These are phyloP conservation scores for Gambusia holbrooki DNA, from an alignment of 2,113 vertebrate genomes.

Conservation along the genomic window DNA sequence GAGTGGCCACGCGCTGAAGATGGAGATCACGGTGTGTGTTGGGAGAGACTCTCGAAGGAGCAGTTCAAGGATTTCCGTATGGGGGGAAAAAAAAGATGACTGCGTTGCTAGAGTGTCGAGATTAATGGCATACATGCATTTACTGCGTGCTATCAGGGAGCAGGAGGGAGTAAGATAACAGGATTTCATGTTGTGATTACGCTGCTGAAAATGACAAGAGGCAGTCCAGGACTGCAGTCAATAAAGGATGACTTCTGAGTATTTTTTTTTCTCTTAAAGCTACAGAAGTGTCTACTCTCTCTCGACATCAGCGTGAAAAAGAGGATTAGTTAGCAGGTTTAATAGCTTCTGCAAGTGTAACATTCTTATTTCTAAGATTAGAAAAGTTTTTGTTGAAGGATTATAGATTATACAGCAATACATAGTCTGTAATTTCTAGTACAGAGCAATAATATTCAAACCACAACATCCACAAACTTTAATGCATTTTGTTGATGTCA, in stretches of 20 bases:
- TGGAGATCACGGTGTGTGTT: slow-evolving; percentile 28
- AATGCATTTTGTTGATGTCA: no score
- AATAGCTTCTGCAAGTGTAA: not conserved
- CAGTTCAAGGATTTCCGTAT: not conserved
- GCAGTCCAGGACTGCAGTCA: slow-evolving; percentile 16
- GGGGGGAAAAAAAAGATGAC: not conserved
- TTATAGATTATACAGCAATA: no score
- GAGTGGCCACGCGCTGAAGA: slow-evolving; percentile 31
- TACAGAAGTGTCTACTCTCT: slow-evolving; percentile 3
- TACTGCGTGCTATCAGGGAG: slow-evolving; percentile 8
- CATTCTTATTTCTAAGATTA: no score
- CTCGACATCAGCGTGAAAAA: not conserved
- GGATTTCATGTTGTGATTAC: slow-evolving; percentile 32
- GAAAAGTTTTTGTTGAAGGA: no score
- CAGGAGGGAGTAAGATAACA: slow-evolving; percentile 21
- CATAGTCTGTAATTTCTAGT: no score
- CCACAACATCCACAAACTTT: no score
- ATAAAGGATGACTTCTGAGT: slow-evolving; percentile 34
- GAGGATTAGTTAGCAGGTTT: not conserved
- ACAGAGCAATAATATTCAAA: no score
- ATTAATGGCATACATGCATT: slow-evolving; percentile 32
- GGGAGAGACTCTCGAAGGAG: slow-evolving; percentile 24
- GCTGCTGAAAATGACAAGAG: slow-evolving; percentile 24
- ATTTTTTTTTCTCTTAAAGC: slow-evolving; percentile 2
- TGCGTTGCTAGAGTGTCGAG: slow-evolving; percentile 8